These are phyloP conservation scores for Crenichthys baileyi DNA, from an alignment of 2,797 vertebrate species.

Conservation along the genomic window DNA sequence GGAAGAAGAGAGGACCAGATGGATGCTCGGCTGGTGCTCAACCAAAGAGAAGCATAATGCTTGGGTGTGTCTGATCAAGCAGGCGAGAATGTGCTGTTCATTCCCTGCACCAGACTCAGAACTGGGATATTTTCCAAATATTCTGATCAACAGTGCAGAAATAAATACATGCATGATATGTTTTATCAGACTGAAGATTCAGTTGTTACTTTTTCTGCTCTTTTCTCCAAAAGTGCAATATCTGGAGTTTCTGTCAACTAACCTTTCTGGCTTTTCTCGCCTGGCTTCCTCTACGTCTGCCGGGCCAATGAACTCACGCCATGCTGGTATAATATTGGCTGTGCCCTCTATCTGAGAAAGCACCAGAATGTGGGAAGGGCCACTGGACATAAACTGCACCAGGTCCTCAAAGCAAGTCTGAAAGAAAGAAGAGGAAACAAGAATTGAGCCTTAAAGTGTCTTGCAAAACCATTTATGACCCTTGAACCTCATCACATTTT, in stretches of 20 bases:
- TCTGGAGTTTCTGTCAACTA: conserved; percentile 39
- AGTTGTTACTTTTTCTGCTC: conserved; percentile 1
- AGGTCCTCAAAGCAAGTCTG: conserved; percentile 85
- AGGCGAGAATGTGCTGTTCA: conserved; percentile 60
- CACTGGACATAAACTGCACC: conserved; percentile 87
- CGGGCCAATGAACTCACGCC: conserved; percentile 86
- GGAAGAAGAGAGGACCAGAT: conserved; percentile 73
- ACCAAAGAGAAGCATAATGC: conserved; percentile 67
- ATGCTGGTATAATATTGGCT: conserved; percentile 79
- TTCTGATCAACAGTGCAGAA: conserved; percentile 37
- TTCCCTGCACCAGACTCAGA: conserved; percentile 47
- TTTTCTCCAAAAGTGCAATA: conserved; percentile 15
- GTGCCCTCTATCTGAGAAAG: conserved; percentile 79
- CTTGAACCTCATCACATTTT: neutral
- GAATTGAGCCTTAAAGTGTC: neutral
- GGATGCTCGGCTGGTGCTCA: conserved; percentile 72
- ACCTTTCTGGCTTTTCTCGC: conserved; percentile 86
- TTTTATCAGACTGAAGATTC: neutral
- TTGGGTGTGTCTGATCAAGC: conserved; percentile 75
- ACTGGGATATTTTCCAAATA: conserved; percentile 44
- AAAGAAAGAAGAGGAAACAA: conserved; percentile 36
- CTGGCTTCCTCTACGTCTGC: conserved; percentile 82
- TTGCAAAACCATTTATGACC: neutral
- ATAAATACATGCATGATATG: conserved; percentile 16
- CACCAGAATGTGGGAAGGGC: conserved; percentile 84